phyloP scores from a whole-genome alignment of 2,113 vertebrate genomes.

The Hydrolagus affinis region DNA sequence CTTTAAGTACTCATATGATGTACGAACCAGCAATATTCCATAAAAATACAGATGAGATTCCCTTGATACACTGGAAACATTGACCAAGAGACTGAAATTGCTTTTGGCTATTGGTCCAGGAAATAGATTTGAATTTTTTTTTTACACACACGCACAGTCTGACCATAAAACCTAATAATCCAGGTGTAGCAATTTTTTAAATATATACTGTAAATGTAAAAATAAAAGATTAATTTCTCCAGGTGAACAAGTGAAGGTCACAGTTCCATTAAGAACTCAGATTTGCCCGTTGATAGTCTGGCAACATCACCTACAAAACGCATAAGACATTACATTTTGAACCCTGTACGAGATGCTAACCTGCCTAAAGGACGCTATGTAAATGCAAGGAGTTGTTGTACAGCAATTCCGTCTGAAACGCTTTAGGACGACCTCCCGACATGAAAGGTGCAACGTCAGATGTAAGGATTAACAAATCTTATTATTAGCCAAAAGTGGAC shows the following conservation, averaged over 20 bases:
- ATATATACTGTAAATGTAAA: background rate
- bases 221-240: background rate
- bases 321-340: too few species aligned
- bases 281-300: too few species aligned
- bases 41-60: slow-evolving; percentile 12
- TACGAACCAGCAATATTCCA: background rate
- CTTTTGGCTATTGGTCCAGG: background rate
- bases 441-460: too few species aligned
- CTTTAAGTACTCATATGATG: background rate
- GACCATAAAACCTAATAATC: background rate
- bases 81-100: background rate
- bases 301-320: too few species aligned
- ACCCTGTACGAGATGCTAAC: too few species aligned
- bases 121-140: background rate
- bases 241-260: background rate
- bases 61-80: background rate
- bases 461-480: too few species aligned
- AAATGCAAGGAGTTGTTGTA: too few species aligned
- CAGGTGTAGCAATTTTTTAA: slow-evolving; percentile 4
- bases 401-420: too few species aligned
- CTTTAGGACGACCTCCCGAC: too few species aligned
- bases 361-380: too few species aligned
- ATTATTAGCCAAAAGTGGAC: too few species aligned
- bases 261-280: background rate
- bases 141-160: background rate